phyloP scores from a whole-genome alignment of 2,113 vertebrate genomes.

The Bos taurus region DNA sequence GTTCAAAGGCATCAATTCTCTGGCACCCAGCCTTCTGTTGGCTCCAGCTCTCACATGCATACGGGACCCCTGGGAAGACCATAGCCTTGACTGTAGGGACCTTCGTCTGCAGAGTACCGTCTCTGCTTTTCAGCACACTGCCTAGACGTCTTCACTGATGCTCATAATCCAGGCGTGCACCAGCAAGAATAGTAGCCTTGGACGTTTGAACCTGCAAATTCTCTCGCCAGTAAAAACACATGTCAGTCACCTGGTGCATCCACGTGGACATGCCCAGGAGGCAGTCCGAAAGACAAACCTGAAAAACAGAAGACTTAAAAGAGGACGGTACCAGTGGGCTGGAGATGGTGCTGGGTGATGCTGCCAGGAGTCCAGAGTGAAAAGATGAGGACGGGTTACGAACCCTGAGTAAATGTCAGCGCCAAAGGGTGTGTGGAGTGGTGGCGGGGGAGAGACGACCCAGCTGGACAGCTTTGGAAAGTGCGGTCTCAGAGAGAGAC shows the following conservation, averaged over 20 bases:
- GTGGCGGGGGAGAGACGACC: fast-evolving
- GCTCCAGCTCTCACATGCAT: neutral
- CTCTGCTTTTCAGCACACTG: neutral
- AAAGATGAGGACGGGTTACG: neutral
- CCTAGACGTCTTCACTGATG: neutral
- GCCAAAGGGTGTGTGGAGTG: neutral
- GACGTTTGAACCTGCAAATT: neutral
- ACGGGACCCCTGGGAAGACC: neutral
- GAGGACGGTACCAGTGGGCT: neutral
- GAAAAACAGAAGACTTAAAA: neutral
- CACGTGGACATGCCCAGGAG: too few species aligned
- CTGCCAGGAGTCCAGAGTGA: neutral
- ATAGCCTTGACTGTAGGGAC: neutral
- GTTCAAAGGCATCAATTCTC: neutral
- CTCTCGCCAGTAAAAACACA: neutral
- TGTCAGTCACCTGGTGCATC: neutral
- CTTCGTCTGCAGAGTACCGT: neutral
- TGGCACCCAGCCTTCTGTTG: neutral
- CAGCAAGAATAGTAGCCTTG: neutral
- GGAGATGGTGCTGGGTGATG: neutral
- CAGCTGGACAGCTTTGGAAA: neutral
- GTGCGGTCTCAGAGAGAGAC: neutral
- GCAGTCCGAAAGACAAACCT: neutral
- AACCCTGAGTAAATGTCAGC: neutral
- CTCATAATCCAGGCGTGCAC: fast-evolving